Percentiles rank a stretch among this genome's conserved stretches.
Conservation (phyloP, 2,113 vertebrate genomes). For the Rhinichthys klamathensis region DNA sequence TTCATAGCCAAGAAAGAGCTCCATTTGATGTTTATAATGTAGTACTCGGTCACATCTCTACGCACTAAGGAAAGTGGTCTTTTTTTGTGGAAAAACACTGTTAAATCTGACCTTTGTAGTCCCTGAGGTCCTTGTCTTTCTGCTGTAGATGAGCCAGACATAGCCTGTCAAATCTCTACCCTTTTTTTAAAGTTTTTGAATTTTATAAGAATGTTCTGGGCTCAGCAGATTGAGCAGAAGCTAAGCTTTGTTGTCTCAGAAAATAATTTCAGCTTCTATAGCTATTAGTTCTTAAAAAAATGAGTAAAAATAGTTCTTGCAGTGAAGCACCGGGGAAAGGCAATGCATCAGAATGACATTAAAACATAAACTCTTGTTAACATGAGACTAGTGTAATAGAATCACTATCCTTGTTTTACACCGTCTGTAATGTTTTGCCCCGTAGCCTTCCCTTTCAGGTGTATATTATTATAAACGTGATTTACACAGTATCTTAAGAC, state of each 20-base stretch:
- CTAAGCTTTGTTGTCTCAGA: not conserved
- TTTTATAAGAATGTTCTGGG: not conserved
- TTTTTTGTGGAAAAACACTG: not conserved
- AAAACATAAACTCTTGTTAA: not conserved
- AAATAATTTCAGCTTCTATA: not conserved
- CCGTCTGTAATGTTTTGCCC: too few relatives aligned
- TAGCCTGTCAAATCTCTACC: not conserved
- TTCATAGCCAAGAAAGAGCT: not conserved
- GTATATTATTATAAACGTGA: too few relatives aligned
- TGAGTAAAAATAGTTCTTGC: not conserved
- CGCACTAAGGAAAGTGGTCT: not conserved
- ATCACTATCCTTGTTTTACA: too few relatives aligned
- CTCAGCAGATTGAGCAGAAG: not conserved
- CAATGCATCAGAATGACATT: not conserved
- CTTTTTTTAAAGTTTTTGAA: not conserved
- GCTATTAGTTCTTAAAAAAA: not conserved
- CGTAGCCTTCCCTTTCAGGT: too few relatives aligned
- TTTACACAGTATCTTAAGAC: too few relatives aligned
- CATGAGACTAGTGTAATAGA: too few relatives aligned
- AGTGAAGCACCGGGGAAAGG: not conserved
- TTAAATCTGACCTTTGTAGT: slow-evolving; percentile 19
- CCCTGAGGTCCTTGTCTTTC: slow-evolving; percentile 1
- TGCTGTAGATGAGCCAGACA: slow-evolving; percentile 5
- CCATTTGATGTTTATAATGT: slow-evolving; percentile 25
- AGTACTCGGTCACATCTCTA: slow-evolving; percentile 2